phyloP scores from a whole-genome alignment of 2,797 vertebrate genomes.

The Poeciliopsis gracilis region DNA sequence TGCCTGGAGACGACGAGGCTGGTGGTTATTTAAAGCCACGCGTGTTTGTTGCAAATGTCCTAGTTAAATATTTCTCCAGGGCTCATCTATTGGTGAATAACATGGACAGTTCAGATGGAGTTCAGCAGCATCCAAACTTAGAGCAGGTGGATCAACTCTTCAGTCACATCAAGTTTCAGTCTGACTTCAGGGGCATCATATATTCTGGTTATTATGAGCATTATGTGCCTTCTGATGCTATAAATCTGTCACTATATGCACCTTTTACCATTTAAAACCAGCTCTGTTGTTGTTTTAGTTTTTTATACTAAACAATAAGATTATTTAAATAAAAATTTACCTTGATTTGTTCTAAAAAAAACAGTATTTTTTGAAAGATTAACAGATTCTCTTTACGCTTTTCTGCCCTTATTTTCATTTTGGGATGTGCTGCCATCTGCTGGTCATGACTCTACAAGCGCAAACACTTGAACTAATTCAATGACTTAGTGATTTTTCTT shows the following conservation, averaged over 20 bases:
- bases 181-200: background rate
- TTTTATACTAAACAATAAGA: background rate
- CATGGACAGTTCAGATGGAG: background rate
- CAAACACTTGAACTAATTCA: background rate
- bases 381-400: background rate
- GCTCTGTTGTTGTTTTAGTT: background rate
- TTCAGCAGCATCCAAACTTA: background rate
- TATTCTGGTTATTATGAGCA: background rate
- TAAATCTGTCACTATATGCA: background rate
- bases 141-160: background rate
- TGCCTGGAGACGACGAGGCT: conserved; percentile 1
- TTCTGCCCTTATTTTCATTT: conserved; percentile 1
- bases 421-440: conserved; percentile 62
- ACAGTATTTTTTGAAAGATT: background rate
- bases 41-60: background rate
- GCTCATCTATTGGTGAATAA: background rate
- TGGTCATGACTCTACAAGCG: background rate
- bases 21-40: background rate
- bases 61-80: background rate
- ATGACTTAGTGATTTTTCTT: background rate
- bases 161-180: background rate
- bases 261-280: background rate
- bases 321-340: background rate
- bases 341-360: background rate
- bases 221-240: background rate